These are phyloP conservation scores for Pseudochromis fuscus DNA, from an alignment of 2,797 vertebrate genomes.

Conservation along the genomic window DNA sequence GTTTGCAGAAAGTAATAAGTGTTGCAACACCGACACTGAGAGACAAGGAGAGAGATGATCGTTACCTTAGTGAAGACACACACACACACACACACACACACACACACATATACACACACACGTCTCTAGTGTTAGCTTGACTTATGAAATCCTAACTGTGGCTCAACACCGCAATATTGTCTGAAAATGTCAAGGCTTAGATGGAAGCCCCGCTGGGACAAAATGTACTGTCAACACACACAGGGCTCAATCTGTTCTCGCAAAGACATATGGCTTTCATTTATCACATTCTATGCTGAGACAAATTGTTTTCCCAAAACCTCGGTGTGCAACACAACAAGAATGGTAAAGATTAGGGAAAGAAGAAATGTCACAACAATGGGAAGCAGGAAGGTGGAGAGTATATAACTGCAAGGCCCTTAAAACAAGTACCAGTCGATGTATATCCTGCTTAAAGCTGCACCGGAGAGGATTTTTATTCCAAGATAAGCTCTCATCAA, in stretches of 20 bases:
- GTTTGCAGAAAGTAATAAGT: slow-evolving; percentile 72
- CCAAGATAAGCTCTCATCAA: too few relatives aligned
- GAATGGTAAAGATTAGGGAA: slow-evolving; percentile 54
- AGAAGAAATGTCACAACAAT: slow-evolving; percentile 44
- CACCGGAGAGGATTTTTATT: not conserved
- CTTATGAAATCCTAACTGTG: slow-evolving; percentile 80
- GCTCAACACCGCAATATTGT: slow-evolving; percentile 82
- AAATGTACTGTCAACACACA: slow-evolving; percentile 78
- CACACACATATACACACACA: slow-evolving; percentile 29
- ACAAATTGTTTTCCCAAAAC: slow-evolving; percentile 72
- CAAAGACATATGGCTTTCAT: slow-evolving; percentile 76
- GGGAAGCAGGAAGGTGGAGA: not conserved
- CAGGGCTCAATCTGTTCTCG: slow-evolving; percentile 70
- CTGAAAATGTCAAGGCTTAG: slow-evolving; percentile 82
- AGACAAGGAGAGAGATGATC: slow-evolving; percentile 64
- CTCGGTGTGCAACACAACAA: slow-evolving; percentile 53
- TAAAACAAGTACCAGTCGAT: too few relatives aligned
- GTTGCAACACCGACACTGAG: slow-evolving; percentile 62
- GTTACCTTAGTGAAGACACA: slow-evolving; percentile 42
- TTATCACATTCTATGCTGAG: slow-evolving; percentile 71
- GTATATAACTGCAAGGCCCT: too few relatives aligned
- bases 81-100: slow-evolving; percentile 33
- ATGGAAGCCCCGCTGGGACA: slow-evolving; percentile 78
- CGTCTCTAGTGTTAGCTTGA: slow-evolving; percentile 66
- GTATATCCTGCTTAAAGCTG: not conserved